Conservation (phyloP, 2,113 vertebrate genomes). For the Procavia capensis region DNA sequence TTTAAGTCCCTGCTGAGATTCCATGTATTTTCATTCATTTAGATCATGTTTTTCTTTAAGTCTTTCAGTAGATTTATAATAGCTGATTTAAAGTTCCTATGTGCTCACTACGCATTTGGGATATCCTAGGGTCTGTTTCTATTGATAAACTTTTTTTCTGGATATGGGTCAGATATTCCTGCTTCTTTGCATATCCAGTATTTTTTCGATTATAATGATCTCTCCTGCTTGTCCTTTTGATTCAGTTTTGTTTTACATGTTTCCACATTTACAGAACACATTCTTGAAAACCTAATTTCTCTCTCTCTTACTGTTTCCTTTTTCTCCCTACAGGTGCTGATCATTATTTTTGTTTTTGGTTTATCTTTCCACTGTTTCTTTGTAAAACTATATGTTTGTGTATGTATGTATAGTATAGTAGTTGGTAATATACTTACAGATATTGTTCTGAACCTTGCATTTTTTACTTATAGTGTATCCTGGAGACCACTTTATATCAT, state of each 20-base stretch:
- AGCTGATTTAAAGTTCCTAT: conserved; percentile 15
- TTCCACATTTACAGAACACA: background rate
- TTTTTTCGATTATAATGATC: background rate
- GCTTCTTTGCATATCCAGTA: background rate
- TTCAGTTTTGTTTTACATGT: background rate
- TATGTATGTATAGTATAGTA: too few species aligned
- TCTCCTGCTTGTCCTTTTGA: background rate
- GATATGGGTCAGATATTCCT: background rate
- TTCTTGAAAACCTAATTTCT: too few species aligned
- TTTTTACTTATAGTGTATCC: background rate
- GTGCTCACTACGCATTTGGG: background rate
- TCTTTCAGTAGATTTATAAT: background rate
- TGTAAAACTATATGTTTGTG: too few species aligned
- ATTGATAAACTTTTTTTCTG: background rate
- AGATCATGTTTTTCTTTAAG: conserved; percentile 8
- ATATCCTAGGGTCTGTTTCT: background rate
- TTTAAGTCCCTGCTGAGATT: conserved; percentile 11
- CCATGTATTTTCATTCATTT: background rate
- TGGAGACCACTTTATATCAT: too few species aligned
- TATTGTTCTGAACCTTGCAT: background rate
- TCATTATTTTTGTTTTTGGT: too few species aligned
- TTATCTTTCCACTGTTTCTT: too few species aligned
- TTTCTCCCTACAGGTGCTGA: too few species aligned
- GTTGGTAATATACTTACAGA: too few species aligned
- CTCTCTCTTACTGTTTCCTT: too few species aligned